Conservation (phyloP, 2,113 vertebrate genomes). For the Plectropomus leopardus region DNA sequence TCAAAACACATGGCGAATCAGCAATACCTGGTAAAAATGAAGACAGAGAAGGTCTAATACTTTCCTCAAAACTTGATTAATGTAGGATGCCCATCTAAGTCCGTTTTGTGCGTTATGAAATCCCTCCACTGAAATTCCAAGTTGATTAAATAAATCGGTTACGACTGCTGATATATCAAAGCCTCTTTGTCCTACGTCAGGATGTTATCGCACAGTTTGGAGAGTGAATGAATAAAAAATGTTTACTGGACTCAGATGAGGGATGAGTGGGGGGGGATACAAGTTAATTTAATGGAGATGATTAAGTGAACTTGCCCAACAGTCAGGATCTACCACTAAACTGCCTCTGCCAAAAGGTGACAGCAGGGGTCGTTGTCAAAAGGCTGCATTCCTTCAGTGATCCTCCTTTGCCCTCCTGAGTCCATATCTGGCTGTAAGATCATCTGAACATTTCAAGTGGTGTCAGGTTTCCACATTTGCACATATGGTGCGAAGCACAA, state of each 20-base stretch:
- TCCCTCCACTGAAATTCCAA: constrained; percentile 34
- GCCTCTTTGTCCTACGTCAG: constrained; percentile 35
- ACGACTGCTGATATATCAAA: constrained; percentile 42
- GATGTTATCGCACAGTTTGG: constrained; percentile 22
- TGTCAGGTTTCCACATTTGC: constrained; percentile 31
- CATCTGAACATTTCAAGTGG: constrained; percentile 20
- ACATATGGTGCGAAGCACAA: constrained; percentile 4
- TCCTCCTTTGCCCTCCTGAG: constrained; percentile 37
- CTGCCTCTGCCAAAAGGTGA: constrained; percentile 42
- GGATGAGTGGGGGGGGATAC: neutral
- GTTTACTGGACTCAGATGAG: constrained; percentile 28
- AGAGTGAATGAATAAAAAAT: constrained; percentile 32
- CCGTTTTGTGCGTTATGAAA: constrained; percentile 34
- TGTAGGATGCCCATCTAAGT: neutral
- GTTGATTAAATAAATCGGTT: constrained; percentile 56
- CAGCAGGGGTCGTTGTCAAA: constrained; percentile 46
- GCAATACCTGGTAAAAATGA: neutral
- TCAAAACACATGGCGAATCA: neutral
- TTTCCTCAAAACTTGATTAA: neutral
- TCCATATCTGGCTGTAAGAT: constrained; percentile 51
- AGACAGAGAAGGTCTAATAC: neutral
- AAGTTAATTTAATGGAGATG: constrained; percentile 48
- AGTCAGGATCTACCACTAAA: constrained; percentile 23
- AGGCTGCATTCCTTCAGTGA: constrained; percentile 51
- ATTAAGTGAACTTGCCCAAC: constrained; percentile 46